Evolutionary conservation across 2,888 invertebrate species (phyloP).

Genomic region (Leptarthrus brevirostris): DNA sequence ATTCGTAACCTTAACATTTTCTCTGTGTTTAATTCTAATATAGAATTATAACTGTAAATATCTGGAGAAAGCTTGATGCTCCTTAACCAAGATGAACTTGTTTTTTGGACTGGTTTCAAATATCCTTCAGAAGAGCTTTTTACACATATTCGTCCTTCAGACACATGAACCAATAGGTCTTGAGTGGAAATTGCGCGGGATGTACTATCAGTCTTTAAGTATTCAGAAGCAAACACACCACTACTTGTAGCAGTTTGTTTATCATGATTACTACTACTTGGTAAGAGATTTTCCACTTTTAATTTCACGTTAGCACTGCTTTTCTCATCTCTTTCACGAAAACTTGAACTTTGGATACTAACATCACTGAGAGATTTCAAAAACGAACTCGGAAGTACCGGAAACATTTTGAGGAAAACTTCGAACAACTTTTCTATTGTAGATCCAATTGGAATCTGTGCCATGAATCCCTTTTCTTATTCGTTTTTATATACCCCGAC

Average conservation of each 20-base stretch:
- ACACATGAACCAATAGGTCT: conserved; percentile 44
- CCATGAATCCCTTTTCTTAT: conserved; percentile 11
- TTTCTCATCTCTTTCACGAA: conserved; percentile 37
- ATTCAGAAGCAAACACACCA: conserved; percentile 52
- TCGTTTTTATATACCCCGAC: background rate
- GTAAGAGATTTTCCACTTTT: conserved; percentile 4
- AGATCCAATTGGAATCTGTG: conserved; percentile 43
- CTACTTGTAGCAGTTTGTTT: background rate
- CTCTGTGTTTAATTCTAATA: conserved; percentile 60
- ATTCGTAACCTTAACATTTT: conserved; percentile 64
- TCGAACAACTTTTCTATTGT: conserved; percentile 3
- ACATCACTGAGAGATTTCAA: conserved; percentile 4
- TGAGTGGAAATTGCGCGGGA: conserved; percentile 45
- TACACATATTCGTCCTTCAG: conserved; percentile 1
- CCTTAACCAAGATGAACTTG: conserved; percentile 58
- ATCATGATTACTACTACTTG: background rate
- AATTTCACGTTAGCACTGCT: conserved; percentile 10
- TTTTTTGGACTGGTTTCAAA: conserved; percentile 21
- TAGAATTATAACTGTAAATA: conserved; percentile 70
- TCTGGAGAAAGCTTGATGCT: conserved; percentile 70
- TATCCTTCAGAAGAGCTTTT: conserved; percentile 26
- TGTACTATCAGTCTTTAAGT: conserved; percentile 51
- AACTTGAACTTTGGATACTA: conserved; percentile 12
- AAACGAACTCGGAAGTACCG: conserved; percentile 49
- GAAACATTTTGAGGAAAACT: conserved; percentile 49